These are phyloP conservation scores for Cochlearius cochlearius DNA, from an alignment of 2,113 vertebrate genomes.

Conservation along the genomic window DNA sequence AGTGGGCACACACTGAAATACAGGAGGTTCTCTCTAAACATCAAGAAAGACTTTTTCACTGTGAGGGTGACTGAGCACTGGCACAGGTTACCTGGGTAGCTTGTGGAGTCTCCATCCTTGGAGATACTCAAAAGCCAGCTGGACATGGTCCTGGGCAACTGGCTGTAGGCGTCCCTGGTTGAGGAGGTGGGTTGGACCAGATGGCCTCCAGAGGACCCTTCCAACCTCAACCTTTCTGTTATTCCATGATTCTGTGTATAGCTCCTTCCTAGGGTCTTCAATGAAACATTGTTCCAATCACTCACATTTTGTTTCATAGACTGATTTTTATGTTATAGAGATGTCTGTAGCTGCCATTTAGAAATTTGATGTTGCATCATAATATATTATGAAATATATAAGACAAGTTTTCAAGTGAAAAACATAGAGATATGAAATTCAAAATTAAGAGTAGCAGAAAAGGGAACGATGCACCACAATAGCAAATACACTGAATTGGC, in stretches of 20 bases:
- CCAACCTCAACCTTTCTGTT: neutral
- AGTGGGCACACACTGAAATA: no score
- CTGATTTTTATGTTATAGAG: neutral
- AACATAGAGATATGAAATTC: neutral
- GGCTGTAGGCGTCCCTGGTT: neutral
- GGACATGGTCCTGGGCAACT: neutral
- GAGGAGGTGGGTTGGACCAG: neutral
- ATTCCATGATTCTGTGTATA: neutral
- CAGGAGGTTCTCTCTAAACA: neutral
- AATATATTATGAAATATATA: neutral
- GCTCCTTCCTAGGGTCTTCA: neutral
- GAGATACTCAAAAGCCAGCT: neutral
- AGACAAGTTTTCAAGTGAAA: neutral
- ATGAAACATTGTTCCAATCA: neutral
- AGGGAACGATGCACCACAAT: neutral
- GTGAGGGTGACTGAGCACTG: neutral
- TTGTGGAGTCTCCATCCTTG: neutral
- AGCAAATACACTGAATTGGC: neutral
- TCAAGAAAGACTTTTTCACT: neutral
- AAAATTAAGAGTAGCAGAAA: neutral
- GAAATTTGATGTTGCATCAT: rapidly evolving
- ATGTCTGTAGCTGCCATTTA: neutral
- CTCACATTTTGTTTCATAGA: neutral
- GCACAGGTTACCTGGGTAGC: neutral
- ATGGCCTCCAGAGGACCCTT: neutral